Base-by-base conservation (phyloP, 2,113 vertebrate genomes). In the Butastur rufipennis region DNA sequence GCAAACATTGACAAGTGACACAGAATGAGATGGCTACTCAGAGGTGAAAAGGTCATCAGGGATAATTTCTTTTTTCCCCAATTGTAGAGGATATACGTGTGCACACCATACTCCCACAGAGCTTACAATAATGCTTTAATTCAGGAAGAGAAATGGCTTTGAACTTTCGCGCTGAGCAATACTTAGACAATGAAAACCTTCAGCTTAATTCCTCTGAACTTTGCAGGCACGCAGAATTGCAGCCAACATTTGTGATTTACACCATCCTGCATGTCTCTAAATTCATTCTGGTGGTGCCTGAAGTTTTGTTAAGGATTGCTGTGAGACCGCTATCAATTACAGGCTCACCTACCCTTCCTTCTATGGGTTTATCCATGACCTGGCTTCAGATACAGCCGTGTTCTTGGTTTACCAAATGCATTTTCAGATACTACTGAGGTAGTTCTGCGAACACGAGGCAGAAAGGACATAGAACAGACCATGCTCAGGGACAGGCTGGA, bases 111-210 rank as follows among this genome's bases (percentile, higher is more conserved):
- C 92, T 71, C 75, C 78, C 59, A 75, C 65, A 42, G 7, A 79
- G 81, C 2, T 93, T 68, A 75, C 20, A 71, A 40, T 36, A 85
- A 75, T 10, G 50, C 81, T 82, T 90, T 93, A 84, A 92, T 87
- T 93, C 16, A 22, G 73, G 38, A 95, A 81, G 63, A 94, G 34
- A 92, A 92, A 95, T 32, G 62, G 85, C 81, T 91, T 86, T 94
- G 81, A 95, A 93, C 88, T 85, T 80, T 68, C 14, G 2, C 0
- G 5, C 50, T 82, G 78, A 94, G 62, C 50, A 77, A 61, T 42
- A 50, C 75, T 81, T n/a, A 19, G 43, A 45, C 40, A 68, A 23
- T 10, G 36, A 61, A 92, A 95, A 79, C 77, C 77, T 86, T 68
- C 80, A 81, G 47, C 32, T 85, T 65, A 84, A 90, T 31, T 62